Percentiles rank a stretch among this genome's conserved stretches.
Conservation (phyloP, 2,113 vertebrate genomes). For the Stomatorhinus ivindoensis region DNA sequence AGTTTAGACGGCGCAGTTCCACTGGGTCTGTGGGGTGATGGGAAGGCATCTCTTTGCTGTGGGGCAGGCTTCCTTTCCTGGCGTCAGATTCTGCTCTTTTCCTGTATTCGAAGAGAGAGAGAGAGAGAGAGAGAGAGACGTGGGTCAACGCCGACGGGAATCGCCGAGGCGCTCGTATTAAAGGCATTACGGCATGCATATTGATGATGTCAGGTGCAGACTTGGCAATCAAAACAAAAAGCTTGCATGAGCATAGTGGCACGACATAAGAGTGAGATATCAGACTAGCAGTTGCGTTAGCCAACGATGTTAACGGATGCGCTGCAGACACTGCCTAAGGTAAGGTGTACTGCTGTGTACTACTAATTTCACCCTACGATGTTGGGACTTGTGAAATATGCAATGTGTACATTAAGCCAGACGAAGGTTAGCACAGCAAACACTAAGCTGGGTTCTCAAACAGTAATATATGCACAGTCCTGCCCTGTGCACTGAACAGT, state of each 20-base stretch:
- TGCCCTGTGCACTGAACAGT: not conserved
- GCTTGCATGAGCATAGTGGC: not conserved
- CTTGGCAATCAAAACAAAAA: not conserved
- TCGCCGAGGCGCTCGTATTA: not conserved
- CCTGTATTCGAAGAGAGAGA: constrained; percentile 51
- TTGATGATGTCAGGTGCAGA: not conserved
- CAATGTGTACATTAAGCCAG: not conserved
- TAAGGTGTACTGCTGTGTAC: not conserved
- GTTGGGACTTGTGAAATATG: not conserved
- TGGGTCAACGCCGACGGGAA: not conserved
- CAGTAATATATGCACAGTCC: not conserved
- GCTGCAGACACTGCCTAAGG: not conserved
- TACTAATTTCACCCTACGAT: not conserved
- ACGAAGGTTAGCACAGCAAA: not conserved
- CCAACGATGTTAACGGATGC: not conserved
- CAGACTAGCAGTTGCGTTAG: not conserved
- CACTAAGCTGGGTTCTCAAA: not conserved
- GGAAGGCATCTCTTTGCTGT: constrained; percentile 90
- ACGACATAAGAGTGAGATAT: not conserved
- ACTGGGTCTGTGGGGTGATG: constrained; percentile 96
- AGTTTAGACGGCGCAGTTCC: constrained; percentile 94
- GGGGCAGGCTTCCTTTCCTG: constrained; percentile 92
- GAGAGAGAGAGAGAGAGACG: constrained; percentile 5
- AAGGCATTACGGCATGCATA: not conserved
- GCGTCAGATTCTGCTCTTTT: constrained; percentile 93